Conservation (phyloP, 2,888 invertebrate genomes). For the Leptura quadrifasciata region DNA sequence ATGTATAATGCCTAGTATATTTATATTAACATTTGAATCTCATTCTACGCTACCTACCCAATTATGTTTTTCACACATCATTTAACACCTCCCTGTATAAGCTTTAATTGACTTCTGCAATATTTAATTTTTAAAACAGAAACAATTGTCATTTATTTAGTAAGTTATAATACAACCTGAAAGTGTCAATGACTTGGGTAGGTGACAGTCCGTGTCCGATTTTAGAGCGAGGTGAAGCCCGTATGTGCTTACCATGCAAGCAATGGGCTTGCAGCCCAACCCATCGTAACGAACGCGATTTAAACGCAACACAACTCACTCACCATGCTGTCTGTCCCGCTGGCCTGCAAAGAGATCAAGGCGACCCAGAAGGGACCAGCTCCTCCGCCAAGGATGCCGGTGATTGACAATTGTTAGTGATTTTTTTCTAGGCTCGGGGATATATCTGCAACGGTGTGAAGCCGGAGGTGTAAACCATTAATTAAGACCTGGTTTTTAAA, state of each 20-base stretch:
- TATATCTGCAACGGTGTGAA: neutral
- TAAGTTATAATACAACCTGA: slow-evolving; percentile 15
- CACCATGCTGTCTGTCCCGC: slow-evolving; percentile 51
- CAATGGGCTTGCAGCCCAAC: slow-evolving; percentile 24
- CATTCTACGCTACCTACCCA: too few species aligned
- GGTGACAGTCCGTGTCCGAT: slow-evolving; percentile 52
- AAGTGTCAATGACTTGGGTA: slow-evolving; percentile 56
- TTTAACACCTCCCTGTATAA: too few species aligned
- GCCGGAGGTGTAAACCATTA: neutral
- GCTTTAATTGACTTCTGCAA: too few species aligned
- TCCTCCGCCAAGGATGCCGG: slow-evolving; percentile 54
- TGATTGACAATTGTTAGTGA: slow-evolving; percentile 22
- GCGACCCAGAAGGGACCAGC: slow-evolving; percentile 55
- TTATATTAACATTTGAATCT: too few species aligned
- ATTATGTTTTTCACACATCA: too few species aligned
- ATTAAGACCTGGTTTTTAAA: neutral
- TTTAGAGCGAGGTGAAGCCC: slow-evolving; percentile 55
- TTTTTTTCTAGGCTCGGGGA: slow-evolving; percentile 1
- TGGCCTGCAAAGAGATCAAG: slow-evolving; percentile 54
- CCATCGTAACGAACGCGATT: slow-evolving; percentile 18
- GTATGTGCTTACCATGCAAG: slow-evolving; percentile 16
- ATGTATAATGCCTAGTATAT: too few species aligned
- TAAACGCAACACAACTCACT: slow-evolving; percentile 40
- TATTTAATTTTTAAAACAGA: neutral
- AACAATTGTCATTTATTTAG: neutral